Evolutionary conservation across 2,797 vertebrate genomes (phyloP).

Genomic region (Chiloscyllium punctatum): DNA sequence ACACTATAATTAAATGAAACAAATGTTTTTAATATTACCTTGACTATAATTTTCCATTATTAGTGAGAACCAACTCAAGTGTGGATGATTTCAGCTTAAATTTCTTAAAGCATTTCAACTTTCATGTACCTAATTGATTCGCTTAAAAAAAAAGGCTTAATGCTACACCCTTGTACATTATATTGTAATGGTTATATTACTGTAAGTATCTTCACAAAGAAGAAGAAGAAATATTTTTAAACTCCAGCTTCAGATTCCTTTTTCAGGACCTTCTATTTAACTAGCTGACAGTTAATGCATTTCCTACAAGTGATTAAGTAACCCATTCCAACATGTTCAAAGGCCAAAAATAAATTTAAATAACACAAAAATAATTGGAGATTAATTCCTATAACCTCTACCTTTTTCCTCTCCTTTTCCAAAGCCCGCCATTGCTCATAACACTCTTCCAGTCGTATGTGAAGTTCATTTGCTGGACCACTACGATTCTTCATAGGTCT

Average conservation of each 20-base stretch:
- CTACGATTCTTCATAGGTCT: slow-evolving; percentile 49
- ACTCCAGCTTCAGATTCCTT: not conserved
- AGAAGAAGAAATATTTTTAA: not conserved
- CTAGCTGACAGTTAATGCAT: not conserved
- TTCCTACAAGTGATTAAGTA: not conserved
- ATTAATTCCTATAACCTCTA: slow-evolving; percentile 40
- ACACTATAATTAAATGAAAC: not conserved
- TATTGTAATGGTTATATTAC: not conserved
- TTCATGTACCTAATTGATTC: not conserved
- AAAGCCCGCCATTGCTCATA: slow-evolving; percentile 55
- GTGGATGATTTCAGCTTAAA: not conserved
- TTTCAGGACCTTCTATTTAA: not conserved
- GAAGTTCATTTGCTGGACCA: slow-evolving; percentile 51
- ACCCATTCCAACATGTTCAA: not conserved
- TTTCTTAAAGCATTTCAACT: not conserved
- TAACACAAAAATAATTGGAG: not conserved
- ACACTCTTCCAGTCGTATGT: slow-evolving; percentile 53
- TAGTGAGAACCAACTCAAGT: not conserved
- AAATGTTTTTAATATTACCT: not conserved
- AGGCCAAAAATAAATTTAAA: not conserved
- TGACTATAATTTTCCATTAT: not conserved
- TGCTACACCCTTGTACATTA: no score
- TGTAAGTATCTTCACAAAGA: not conserved
- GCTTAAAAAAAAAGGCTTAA: not conserved
- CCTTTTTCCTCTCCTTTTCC: slow-evolving; percentile 60